Base-by-base conservation (phyloP, 2,113 vertebrate genomes). In the Ia io region DNA sequence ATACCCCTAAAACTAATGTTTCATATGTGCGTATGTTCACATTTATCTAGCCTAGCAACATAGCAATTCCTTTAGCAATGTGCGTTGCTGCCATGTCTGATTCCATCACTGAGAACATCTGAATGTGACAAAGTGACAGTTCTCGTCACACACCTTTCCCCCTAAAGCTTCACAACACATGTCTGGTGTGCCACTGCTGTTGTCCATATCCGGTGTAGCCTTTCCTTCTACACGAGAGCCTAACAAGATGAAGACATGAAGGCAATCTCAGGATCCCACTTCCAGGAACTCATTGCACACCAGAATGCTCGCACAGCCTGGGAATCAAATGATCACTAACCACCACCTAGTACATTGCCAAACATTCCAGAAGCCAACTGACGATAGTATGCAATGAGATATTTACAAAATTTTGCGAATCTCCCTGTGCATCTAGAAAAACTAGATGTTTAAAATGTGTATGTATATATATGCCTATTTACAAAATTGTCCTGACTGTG, bases 401-500 rank as follows among this genome's bases (percentile, higher is more conserved):
- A 95, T 63, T 91, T 94, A 90, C 44, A 93, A 59, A 88, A 67
- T 47, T 65, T 71, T n/a, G 11, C 56, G 20, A 88, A 51, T 71
- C 37, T 63, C 18, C 6, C 47, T 49, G 9, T n/a, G 7, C 51
- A 77, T 65, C 5, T 85, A 69, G 17, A 65, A 92, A 78, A 71
- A 25, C 9, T 25, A 37, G 22, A 37, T 35, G 30, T 59, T 90
- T 78, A 51, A 42, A 90, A 56, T 79, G 22, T 63, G 28, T 25
- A 56, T 16, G 17, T 78, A 20, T 30, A 90, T 10, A 37, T 73
- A 20, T 25, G 87, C 32, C 42, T 92, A 91, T 88, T 92, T 89
- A 93, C 59, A 95, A 85, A n/a, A 2, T 16, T 91, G 63, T 96
- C 83, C 91, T 95, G 23, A 94, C 88, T 87, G 11, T 0, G 93